Base-by-base conservation (phyloP, 2,113 vertebrate genomes). In the Onychostoma macrolepis region DNA sequence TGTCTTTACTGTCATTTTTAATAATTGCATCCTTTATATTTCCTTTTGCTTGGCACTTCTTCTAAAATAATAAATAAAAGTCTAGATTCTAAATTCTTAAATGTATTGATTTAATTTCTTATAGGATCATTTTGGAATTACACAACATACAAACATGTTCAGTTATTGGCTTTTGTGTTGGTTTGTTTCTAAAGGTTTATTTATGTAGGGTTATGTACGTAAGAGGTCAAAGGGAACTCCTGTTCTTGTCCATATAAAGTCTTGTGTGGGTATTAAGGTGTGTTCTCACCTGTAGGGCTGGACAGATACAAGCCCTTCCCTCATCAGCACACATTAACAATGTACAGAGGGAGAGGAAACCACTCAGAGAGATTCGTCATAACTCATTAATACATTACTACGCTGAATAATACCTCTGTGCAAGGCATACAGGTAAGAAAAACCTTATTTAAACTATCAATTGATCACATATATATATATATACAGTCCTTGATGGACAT, bases 211-310 rank as follows among this genome's bases (percentile, higher is more conserved):
- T 41, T 74, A n/a, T 41, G 38, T 12, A 3, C 17, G 7, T 71
- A 36, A 41, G 38, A 77, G 24, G 74, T 48, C 38, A 33, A 45
- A 53, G 26, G 15, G 26, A 61, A 36, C 58, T 56, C 45, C 26
- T 26, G 13, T 5, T 84, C 3, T 30, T 67, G 56, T 76, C 80
- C 84, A 84, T 88, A 89, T 84, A 86, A 84, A 86, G 89, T 48
- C 75, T 50, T 43, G 56, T 58, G 33, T 86, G 76, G 45, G 43
- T 86, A 67, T 77, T 43, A 89, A 93, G 91, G 94, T 95, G 94
- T 94, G 93, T 91, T 91, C 80, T 85, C 24, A 91, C 86, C 87
- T 93, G 93, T 93, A 92, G 92, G 91, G 87, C 79, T 85, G 85
- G 83, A 88, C 65, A 85, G 84, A 92, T 93, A 94, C 90, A 92